Base-by-base conservation (phyloP, 2,113 vertebrate genomes). In the Semnornis frantzii region DNA sequence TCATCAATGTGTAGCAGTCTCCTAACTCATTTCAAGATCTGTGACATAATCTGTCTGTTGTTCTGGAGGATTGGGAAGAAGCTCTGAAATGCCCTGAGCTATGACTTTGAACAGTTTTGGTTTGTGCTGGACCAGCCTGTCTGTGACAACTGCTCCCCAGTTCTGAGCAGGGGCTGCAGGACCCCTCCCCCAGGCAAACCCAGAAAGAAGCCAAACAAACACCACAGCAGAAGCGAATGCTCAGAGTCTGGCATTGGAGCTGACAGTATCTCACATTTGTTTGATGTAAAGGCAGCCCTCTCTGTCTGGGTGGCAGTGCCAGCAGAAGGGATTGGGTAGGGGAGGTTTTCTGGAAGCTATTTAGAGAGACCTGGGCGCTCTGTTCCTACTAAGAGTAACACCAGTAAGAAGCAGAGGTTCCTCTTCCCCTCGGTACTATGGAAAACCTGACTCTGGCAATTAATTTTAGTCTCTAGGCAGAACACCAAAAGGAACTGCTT, bases 111-210 rank as follows among this genome's bases (percentile, higher is more conserved):
- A 2, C 4, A 33, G 75, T 27, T 48, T 3, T 12, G 77, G 44
- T 9, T 8, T 39, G 55, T 44, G 34, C 64, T 37, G 18, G 54
- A 4, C 0, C 10, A 27, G n/a, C 34, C 59, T 13, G 54, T 19
- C 28, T 5, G n/a, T 0, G 1, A 19, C 0, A 6, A 9, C 10
- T 5, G 1, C 5, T 30, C 14, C 63, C 16, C 58, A n/a, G 55
- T 62, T 10, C 10, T 0, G 28, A 46, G 66, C 10, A 2, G 58
- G 52, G 66, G 13, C 1, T 1, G 1, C 17, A 0, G 2, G 34
- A 20, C 12, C 1, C 0, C 5, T 2, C 23, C 1, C 1, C 12
- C 2, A 1, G 34, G 16, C 5, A 12, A 34, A 21, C 4, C 3
- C 1, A 3, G 6, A 25, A 12, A 54, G 44, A 42, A 42, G 46